Base-by-base conservation (phyloP, 2,888 invertebrate species). In the Halocaridina rubra region DNA sequence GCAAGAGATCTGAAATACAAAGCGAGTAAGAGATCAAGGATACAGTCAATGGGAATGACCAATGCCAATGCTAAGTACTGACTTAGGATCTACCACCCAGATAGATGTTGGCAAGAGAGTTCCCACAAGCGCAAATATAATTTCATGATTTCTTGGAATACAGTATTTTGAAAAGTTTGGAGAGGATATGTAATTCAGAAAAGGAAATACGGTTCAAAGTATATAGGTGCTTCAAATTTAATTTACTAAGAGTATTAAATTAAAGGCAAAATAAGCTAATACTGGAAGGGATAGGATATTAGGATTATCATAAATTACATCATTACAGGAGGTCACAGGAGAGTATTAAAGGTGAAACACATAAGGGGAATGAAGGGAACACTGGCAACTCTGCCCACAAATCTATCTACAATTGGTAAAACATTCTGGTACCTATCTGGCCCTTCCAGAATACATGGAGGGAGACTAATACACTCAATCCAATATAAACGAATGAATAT, bases 391-490 rank as follows among this genome's bases (percentile, higher is more conserved):
- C 53, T 53, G 53, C 53, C 53, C 53, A 75, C 53, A 77, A 24
- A 22, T 67, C 27, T 77, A 67, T 67, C 81, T 82, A 75, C 81
- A 82, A 32, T 53, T 61, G 61, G 57, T 76, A 81, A 24, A 32
- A 69, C 75, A 82, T 77, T 59, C 76, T 67, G 76, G 76, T 76
- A 71, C 69, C 69, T 77, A 69, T 76, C 75, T 69, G 61, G n/a
- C n/a, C n/a, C n/a, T 72, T 53, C 53, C 81, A 59, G 10, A 29
- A 61, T 53, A 71, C 71, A 82, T 76, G 81, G 76, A 77, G 32
- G 64, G 77, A 77, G n/a, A n/a, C 69, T 76, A 82, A 76, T 71
- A 82, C 81, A 82, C 77, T 77, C 72, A 82, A 61, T 82, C 81
- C 39, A 39, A 67, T 82, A 82, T 77, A 82, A 46, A 82, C 81